phyloP scores from a whole-genome alignment of 2,113 vertebrate species.

The Pantherophis guttatus region DNA sequence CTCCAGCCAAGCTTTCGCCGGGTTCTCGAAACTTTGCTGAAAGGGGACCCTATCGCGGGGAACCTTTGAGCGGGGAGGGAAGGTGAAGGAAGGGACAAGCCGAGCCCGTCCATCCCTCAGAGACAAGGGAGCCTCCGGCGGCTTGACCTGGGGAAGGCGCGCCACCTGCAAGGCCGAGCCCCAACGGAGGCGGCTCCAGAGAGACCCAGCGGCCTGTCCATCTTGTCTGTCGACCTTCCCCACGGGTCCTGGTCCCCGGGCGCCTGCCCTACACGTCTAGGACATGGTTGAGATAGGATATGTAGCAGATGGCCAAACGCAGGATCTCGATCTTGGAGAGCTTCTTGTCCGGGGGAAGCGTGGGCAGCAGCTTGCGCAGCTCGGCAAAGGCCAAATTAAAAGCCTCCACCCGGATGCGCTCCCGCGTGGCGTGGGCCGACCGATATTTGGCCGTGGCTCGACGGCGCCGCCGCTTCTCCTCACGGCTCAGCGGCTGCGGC shows the following conservation, averaged over 20 bases:
- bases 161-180: neutral
- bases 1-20: neutral
- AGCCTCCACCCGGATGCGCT: slow-evolving; percentile 80
- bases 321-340: slow-evolving; percentile 85
- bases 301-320: slow-evolving; percentile 85
- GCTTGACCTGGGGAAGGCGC: neutral
- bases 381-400: slow-evolving; percentile 79
- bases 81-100: neutral
- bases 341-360: slow-evolving; percentile 83
- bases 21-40: slow-evolving; percentile 6
- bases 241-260: neutral
- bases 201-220: neutral
- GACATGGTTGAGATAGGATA: slow-evolving; percentile 86
- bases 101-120: neutral
- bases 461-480: slow-evolving; percentile 86
- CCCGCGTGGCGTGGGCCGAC: slow-evolving; percentile 81
- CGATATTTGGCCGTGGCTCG: slow-evolving; percentile 84
- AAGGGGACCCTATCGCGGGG: neutral
- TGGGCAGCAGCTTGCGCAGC: slow-evolving; percentile 77
- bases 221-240: neutral
- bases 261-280: slow-evolving; percentile 77
- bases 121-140: neutral
- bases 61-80: neutral
- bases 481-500: slow-evolving; percentile 78
- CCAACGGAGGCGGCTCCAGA: neutral